A percentile compares a stretch with the other conserved stretches of the same genome.
Conservation (phyloP, 2,113 vertebrate genomes). For the Sinocyclocheilus maitianheensis region DNA sequence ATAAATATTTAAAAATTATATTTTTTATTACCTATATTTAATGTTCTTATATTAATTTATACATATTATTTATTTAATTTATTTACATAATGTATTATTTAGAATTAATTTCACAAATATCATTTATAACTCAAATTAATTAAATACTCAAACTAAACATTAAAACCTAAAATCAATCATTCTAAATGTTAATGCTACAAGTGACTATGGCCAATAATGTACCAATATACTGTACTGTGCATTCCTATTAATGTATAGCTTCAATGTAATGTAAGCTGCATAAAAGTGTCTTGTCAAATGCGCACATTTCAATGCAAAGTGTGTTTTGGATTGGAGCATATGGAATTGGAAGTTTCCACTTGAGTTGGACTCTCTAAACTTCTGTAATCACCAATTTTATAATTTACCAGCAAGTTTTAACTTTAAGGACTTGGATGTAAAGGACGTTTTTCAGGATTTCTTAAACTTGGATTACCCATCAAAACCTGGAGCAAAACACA, state of each 20-base stretch:
- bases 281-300: neutral
- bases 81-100: too few relatives aligned
- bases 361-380: neutral
- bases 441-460: constrained; percentile 1
- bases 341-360: neutral
- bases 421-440: neutral
- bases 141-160: too few relatives aligned
- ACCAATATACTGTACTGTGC: neutral
- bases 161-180: too few relatives aligned
- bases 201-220: neutral
- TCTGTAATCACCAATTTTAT: neutral
- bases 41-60: too few relatives aligned
- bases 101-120: too few relatives aligned
- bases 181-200: neutral
- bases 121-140: too few relatives aligned
- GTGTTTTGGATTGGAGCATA: neutral
- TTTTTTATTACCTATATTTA: too few relatives aligned
- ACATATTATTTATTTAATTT: too few relatives aligned
- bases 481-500: constrained; percentile 3
- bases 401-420: neutral
- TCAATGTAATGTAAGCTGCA: neutral
- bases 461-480: constrained; percentile 10
- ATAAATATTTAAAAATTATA: too few relatives aligned
- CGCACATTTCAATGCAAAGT: neutral
- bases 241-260: neutral